Base-by-base conservation (phyloP, 2,113 vertebrate genomes). In the Gasterosteus nipponicus region DNA sequence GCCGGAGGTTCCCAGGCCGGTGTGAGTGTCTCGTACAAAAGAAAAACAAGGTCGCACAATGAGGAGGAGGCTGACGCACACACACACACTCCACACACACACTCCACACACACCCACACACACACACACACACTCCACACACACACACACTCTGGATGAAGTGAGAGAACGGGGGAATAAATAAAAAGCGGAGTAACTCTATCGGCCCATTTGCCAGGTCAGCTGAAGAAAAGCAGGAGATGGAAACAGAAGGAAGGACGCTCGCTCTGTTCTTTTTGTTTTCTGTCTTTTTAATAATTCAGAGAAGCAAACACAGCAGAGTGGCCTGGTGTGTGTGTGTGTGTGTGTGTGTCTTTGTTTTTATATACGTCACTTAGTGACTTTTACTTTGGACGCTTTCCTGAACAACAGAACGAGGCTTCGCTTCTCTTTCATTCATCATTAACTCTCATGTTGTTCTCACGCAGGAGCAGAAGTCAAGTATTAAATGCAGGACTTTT, bases 221-320 rank as follows among this genome's bases (percentile, higher is more conserved):
- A 90, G 84, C 82, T 80, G 84, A 83, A 80, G 81, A 88, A 89
- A 80, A 73, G 75, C 80, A 65, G 5, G 75, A 77, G 76, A 53
- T 77, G 74, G 77, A 83, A 78, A 77, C 70, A 73, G 74, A 80
- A 29, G 63, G 69, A 81, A 54, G 47, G 62, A 41, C 22, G 22
- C 79, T 60, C 62, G 61, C 51, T 69, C 80, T 59, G 79, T 91
- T 83, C 77, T 86, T 84, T 91, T 92, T 91, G 88, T 92, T 90
- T 91, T 91, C 76, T 67, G 69, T 72, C 79, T 75, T 77, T 87
- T 93, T 61, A 93, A 92, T 93, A 93, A 93, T 93, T 92, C 83
- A 93, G 70, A 84, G 57, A 83, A 78, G 81, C 88, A 86, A 87
- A 88, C 78, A 79, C 76, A 69, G 89, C 81, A 80, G 83, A 89